These are phyloP conservation scores for Holcopasites calliopsidis DNA, from an alignment of 1,140 invertebrate species.

Conservation along the genomic window DNA sequence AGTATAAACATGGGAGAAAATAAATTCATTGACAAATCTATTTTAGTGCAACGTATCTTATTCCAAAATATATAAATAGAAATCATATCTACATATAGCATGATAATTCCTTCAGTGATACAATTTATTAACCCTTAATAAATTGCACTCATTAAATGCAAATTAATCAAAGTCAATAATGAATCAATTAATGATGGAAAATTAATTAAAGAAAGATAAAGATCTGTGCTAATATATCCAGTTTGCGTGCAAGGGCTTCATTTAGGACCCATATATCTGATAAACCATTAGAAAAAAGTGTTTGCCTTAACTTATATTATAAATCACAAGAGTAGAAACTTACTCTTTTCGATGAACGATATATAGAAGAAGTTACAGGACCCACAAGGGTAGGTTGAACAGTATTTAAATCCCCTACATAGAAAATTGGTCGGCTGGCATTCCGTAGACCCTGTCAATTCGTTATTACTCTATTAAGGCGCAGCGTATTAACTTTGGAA, in stretches of 20 bases:
- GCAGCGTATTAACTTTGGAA: neutral
- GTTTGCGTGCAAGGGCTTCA: too few relatives aligned
- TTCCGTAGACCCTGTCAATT: constrained; percentile 73
- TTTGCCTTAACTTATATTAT: too few relatives aligned
- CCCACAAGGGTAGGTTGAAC: constrained; percentile 71
- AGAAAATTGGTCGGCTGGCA: constrained; percentile 75
- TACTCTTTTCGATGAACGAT: constrained; percentile 74
- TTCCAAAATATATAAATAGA: too few relatives aligned
- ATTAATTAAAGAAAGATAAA: neutral
- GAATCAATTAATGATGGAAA: too few relatives aligned
- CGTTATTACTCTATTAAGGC: neutral
- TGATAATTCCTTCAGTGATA: too few relatives aligned
- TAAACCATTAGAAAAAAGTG: neutral
- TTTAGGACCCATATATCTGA: neutral
- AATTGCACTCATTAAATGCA: too few relatives aligned
- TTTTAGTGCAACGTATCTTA: neutral
- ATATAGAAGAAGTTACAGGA: constrained; percentile 70
- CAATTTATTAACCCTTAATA: too few relatives aligned
- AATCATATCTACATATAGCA: too few relatives aligned
- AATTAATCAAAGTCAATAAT: too few relatives aligned
- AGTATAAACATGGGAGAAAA: neutral
- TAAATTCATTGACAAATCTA: neutral
- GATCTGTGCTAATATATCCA: neutral
- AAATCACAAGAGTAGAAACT: constrained; percentile 46
- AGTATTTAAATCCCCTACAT: constrained; percentile 75